phyloP scores from a whole-genome alignment of 2,888 invertebrate genomes.

The Catotricha subobsoleta region DNA sequence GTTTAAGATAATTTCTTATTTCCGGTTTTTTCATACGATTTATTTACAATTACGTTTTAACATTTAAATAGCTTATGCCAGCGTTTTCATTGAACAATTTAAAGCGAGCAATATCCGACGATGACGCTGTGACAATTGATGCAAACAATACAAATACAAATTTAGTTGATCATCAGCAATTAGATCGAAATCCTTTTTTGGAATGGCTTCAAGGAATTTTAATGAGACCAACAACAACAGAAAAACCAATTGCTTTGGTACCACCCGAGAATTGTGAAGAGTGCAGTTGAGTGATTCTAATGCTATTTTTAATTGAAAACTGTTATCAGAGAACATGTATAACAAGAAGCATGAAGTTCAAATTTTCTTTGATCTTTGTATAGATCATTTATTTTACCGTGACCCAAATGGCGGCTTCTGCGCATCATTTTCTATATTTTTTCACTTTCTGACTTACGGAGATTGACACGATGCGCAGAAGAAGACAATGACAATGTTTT shows the following conservation, averaged over 20 bases:
- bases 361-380: too few relatives aligned
- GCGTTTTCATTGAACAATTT: neutral
- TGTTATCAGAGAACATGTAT: neutral
- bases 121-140: constrained; percentile 1
- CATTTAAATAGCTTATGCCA: neutral
- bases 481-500: too few relatives aligned
- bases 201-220: constrained; percentile 32
- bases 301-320: constrained; percentile 16
- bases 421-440: too few relatives aligned
- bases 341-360: too few relatives aligned
- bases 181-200: constrained; percentile 16
- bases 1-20: too few relatives aligned
- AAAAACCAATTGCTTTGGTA: constrained; percentile 18
- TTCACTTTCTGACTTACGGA: too few relatives aligned
- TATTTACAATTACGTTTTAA: too few relatives aligned
- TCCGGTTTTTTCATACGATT: too few relatives aligned
- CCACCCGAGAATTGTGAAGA: constrained; percentile 31
- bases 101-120: neutral
- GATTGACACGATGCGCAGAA: too few relatives aligned
- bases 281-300: constrained; percentile 32
- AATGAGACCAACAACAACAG: constrained; percentile 18
- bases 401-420: too few relatives aligned
- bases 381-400: too few relatives aligned
- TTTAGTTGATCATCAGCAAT: neutral
- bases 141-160: neutral